phyloP scores from a whole-genome alignment of 2,797 vertebrate species.

The Pangasius sanitwongsei region DNA sequence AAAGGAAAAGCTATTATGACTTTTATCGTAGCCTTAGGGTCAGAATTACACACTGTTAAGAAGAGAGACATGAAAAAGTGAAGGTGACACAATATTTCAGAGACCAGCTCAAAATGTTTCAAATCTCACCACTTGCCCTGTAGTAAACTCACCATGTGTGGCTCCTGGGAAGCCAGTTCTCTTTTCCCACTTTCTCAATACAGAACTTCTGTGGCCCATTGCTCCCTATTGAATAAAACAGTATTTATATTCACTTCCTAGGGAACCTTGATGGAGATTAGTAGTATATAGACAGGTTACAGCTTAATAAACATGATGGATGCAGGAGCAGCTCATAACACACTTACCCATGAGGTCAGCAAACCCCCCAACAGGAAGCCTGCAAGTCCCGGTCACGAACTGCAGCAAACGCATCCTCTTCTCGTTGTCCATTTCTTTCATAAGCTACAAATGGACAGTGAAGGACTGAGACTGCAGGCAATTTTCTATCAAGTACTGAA shows the following conservation, averaged over 20 bases:
- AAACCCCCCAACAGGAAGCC: conserved; percentile 94
- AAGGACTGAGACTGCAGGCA: background rate
- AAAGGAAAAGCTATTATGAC: background rate
- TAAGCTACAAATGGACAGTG: conserved; percentile 77
- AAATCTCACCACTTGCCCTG: background rate
- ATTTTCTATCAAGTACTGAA: background rate
- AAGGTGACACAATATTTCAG: background rate
- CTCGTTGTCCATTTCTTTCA: conserved; percentile 98
- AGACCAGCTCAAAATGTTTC: background rate
- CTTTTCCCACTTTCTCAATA: conserved; percentile 97
- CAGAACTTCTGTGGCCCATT: conserved; percentile 98
- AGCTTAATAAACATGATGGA: background rate
- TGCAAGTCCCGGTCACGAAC: conserved; percentile 96
- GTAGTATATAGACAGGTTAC: background rate
- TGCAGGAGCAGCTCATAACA: background rate
- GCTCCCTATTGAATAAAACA: conserved; percentile 79
- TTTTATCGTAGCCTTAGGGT: background rate
- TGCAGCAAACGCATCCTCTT: conserved; percentile 96
- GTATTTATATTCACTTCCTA: background rate
- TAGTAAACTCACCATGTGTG: conserved; percentile 89
- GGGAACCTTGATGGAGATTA: background rate
- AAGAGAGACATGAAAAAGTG: background rate
- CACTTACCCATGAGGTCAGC: conserved; percentile 91
- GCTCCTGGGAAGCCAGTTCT: conserved; percentile 98
- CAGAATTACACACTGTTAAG: background rate